These are phyloP conservation scores for Eucriotettix oculatus DNA, from an alignment of 2,888 invertebrate genomes.

Conservation along the genomic window DNA sequence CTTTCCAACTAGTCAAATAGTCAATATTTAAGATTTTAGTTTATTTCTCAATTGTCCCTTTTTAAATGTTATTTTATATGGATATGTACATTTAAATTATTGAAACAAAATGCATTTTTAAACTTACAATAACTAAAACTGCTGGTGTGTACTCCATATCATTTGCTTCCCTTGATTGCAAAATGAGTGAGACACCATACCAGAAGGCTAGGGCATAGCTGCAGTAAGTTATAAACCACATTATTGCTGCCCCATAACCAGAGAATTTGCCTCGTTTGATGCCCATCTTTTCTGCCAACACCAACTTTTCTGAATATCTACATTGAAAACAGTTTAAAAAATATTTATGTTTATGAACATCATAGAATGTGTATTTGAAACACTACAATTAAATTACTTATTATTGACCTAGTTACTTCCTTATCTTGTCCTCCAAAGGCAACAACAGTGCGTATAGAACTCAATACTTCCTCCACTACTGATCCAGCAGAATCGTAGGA, in stretches of 20 bases:
- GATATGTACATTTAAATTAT: too few relatives aligned
- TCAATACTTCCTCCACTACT: constrained; percentile 24
- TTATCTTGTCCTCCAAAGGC: constrained; percentile 24
- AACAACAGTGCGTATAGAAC: constrained; percentile 22
- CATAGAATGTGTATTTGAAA: neutral
- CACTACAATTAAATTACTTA: neutral
- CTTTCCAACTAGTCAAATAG: too few relatives aligned
- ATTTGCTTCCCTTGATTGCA: constrained; percentile 17
- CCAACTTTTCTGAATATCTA: constrained; percentile 19
- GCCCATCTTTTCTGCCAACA: constrained; percentile 14
- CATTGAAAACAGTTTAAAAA: neutral
- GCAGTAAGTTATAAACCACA: constrained; percentile 22
- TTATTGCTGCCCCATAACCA: constrained; percentile 18
- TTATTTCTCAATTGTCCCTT: too few relatives aligned
- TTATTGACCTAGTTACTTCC: constrained; percentile 24
- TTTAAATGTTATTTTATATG: too few relatives aligned
- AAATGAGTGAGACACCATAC: constrained; percentile 25
- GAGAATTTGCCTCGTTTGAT: constrained; percentile 18
- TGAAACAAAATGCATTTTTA: too few relatives aligned
- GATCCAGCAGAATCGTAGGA: constrained; percentile 29
- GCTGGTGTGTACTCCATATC: constrained; percentile 19
- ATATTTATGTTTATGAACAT: neutral
- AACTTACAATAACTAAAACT: constrained; percentile 20
- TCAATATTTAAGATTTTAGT: too few relatives aligned
- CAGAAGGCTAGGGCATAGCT: constrained; percentile 27